Evolutionary conservation across 2,888 invertebrate genomes (phyloP), one percentile per base, ranked within the genome.

Genomic region (Acrocera orbiculus): DNA sequence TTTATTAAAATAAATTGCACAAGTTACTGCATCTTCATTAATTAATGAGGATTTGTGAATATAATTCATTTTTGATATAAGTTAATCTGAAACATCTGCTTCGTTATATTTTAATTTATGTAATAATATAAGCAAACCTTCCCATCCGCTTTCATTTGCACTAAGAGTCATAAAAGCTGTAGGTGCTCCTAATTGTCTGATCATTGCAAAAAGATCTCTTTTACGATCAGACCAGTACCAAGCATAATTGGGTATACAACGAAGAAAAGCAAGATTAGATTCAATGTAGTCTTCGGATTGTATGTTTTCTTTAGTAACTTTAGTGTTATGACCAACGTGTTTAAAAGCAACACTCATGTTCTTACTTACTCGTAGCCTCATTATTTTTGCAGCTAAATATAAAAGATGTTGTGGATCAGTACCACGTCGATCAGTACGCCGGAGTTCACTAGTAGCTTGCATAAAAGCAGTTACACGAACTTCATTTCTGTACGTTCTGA

Each of bases 61-160:
- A 24, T 16, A 32, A 34, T 35, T 15, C 14, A 45, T 15, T 4
- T 5, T 2, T 4, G 17, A 7, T 2, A 11, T 3, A 10, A 28
- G 24, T 14, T 36, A 33, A 10, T 15, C 19, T n/a, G 24, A 23
- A 11, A 25, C 13, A 11, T 25, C 25, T 5, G 25, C 4, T 4
- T 25, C n/a, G n/a, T n/a, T 30, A 32, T 27, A 26, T 35, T 27
- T 26, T 23, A 43, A 42, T 44, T 51, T 55, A 38, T 50, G 47
- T 4, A 60, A 44, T 44, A 52, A 19, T 25, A 38, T 46, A 2
- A 60, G 44, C 20, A 58, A 39, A 41, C 29, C 38, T 20, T 39
- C 4, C 59, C 57, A 60, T 27, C 46, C 42, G 38, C 51, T 44
- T 49, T 62, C 61, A 43, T 58, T 58, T 1, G 58, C 56, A 46